Conservation (phyloP, 2,888 invertebrate species). For the Pandemis corylana region DNA sequence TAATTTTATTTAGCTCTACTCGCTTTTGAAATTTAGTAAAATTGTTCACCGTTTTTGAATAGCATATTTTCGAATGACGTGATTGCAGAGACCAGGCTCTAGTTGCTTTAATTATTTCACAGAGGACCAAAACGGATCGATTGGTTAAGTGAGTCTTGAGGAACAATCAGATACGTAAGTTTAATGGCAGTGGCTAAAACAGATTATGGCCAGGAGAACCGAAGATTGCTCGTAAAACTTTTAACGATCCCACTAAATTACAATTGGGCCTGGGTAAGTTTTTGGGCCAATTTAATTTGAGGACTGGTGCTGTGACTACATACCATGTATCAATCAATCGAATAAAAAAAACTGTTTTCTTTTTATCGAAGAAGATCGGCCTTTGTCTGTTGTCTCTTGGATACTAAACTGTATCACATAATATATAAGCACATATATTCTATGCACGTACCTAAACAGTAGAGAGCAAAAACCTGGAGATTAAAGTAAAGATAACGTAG, state of each 20-base stretch:
- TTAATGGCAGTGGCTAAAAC: slow-evolving; percentile 59
- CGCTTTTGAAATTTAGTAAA: too few species aligned
- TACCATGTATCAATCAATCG: background rate
- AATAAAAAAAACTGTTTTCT: slow-evolving; percentile 44
- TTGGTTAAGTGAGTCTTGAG: slow-evolving; percentile 24
- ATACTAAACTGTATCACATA: background rate
- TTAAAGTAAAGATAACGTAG: too few species aligned
- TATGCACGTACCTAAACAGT: too few species aligned
- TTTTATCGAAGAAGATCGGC: background rate
- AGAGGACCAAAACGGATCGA: slow-evolving; percentile 26
- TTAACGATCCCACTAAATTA: slow-evolving; percentile 73
- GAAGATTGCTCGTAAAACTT: slow-evolving; percentile 75
- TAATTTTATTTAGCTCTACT: too few species aligned
- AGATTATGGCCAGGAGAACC: slow-evolving; percentile 67
- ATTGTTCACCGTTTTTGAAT: too few species aligned
- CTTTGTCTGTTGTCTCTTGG: background rate
- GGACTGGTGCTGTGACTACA: slow-evolving; percentile 50
- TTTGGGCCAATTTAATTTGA: slow-evolving; percentile 69
- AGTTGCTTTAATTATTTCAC: background rate
- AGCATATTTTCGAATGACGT: too few species aligned
- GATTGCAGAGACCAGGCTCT: background rate
- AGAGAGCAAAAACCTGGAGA: too few species aligned
- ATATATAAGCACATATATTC: too few species aligned
- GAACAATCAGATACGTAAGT: slow-evolving; percentile 44
- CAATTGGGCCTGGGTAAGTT: slow-evolving; percentile 68